Conservation (phyloP, 1,140 invertebrate species). For the Aphidius ervi region DNA sequence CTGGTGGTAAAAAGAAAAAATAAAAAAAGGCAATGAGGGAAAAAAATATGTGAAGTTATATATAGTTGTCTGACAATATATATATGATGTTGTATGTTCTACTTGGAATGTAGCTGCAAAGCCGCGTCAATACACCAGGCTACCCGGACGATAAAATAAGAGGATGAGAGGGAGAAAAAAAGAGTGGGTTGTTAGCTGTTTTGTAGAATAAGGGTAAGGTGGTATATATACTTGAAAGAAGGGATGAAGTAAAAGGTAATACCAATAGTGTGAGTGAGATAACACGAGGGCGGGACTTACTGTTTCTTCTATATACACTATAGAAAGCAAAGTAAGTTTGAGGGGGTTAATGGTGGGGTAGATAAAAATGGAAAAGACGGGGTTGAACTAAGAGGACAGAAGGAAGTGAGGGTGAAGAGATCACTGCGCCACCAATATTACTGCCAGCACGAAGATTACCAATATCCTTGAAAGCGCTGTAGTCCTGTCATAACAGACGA, state of each 20-base stretch:
- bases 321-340: too few species aligned
- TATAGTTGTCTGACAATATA: slow-evolving; percentile 10
- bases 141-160: slow-evolving; percentile 3
- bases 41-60: too few species aligned
- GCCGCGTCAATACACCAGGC: slow-evolving; percentile 39
- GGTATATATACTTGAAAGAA: too few species aligned
- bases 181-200: slow-evolving; percentile 14
- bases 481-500: slow-evolving; percentile 51
- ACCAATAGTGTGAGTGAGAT: slow-evolving; percentile 1
- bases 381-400: slow-evolving; percentile 9
- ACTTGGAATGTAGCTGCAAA: slow-evolving; percentile 38
- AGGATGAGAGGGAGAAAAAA: slow-evolving; percentile 6
- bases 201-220: slow-evolving; percentile 1
- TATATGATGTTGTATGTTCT: slow-evolving; percentile 31
- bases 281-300: slow-evolving; percentile 11
- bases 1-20: neutral
- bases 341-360: slow-evolving; percentile 8
- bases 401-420: slow-evolving; percentile 43
- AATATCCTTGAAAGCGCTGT: slow-evolving; percentile 52
- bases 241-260: slow-evolving; percentile 7
- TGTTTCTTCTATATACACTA: too few species aligned
- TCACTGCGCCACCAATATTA: slow-evolving; percentile 51
- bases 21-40: too few species aligned
- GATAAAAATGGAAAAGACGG: slow-evolving; percentile 5
- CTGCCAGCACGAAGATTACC: slow-evolving; percentile 51